Evolutionary conservation across 2,113 vertebrate genomes (phyloP).

Genomic region (Etheostoma spectabile): DNA sequence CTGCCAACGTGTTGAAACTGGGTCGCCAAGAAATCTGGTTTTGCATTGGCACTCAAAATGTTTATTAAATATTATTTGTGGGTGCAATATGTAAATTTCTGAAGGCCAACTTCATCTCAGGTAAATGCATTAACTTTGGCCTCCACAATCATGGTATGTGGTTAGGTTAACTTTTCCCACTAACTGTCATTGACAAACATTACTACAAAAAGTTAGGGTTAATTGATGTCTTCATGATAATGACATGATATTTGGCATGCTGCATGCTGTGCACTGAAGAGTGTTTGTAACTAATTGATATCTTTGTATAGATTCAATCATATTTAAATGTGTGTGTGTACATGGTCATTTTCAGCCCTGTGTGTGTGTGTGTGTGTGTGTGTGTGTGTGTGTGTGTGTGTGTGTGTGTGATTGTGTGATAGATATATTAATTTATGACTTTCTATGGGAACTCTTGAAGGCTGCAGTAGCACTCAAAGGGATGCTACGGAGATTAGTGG

Average conservation of each 20-base stretch:
- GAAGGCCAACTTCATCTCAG: not conserved
- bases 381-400: no score
- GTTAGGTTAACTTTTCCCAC: constrained; percentile 10
- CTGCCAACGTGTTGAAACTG: not conserved
- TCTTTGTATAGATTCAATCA: constrained; percentile 29
- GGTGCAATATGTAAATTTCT: not conserved
- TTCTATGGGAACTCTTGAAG: constrained; percentile 11
- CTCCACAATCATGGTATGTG: not conserved
- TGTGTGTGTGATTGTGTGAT: no score
- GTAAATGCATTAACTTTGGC: not conserved
- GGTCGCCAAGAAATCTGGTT: not conserved
- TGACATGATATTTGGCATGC: no score
- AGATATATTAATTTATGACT: constrained; percentile 38
- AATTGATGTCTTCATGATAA: constrained; percentile 39
- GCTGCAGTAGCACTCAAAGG: constrained; percentile 15
- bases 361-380: constrained; percentile 20
- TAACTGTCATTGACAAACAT: constrained; percentile 36
- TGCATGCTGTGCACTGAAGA: not conserved
- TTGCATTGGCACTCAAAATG: not conserved
- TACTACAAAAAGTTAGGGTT: constrained; percentile 23
- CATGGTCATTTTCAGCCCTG: not conserved
- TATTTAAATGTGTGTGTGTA: not conserved
- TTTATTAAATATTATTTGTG: not conserved
- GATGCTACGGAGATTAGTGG: constrained; percentile 34
- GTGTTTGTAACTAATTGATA: constrained; percentile 44